Evolutionary conservation across 2,113 vertebrate species (phyloP).

Genomic region (Athene cunicularia): DNA sequence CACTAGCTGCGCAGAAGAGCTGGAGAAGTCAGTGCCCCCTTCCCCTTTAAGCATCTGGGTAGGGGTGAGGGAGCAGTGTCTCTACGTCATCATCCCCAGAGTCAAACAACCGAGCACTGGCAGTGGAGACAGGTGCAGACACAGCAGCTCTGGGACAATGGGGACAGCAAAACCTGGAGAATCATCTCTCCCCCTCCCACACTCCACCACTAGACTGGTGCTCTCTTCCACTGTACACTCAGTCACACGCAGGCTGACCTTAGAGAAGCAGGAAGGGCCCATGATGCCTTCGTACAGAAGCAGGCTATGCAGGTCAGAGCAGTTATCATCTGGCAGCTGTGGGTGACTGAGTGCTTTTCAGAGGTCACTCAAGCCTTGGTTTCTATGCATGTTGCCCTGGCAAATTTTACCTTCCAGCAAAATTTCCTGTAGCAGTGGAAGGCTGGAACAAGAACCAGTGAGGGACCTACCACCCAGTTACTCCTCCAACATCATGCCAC

Average conservation of each 20-base stretch:
- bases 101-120: not conserved
- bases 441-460: not conserved
- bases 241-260: not conserved
- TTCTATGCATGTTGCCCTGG: not conserved
- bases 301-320: not conserved
- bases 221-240: not conserved
- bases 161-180: not conserved
- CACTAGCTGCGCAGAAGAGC: not conserved
- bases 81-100: not conserved
- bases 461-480: not conserved
- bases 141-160: not conserved
- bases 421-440: not conserved
- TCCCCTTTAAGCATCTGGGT: not conserved
- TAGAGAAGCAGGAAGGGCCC: not conserved
- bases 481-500: not conserved
- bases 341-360: not conserved
- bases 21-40: not conserved
- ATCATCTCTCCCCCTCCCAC: not conserved
- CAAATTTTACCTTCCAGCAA: not conserved
- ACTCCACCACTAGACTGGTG: not conserved
- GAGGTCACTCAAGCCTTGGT: not conserved
- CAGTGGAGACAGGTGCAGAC: not conserved
- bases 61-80: not conserved
- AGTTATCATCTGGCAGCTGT: not conserved
- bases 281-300: not conserved